These are phyloP conservation scores for Lithobates pipiens DNA, from an alignment of 2,797 vertebrate genomes.

Conservation along the genomic window DNA sequence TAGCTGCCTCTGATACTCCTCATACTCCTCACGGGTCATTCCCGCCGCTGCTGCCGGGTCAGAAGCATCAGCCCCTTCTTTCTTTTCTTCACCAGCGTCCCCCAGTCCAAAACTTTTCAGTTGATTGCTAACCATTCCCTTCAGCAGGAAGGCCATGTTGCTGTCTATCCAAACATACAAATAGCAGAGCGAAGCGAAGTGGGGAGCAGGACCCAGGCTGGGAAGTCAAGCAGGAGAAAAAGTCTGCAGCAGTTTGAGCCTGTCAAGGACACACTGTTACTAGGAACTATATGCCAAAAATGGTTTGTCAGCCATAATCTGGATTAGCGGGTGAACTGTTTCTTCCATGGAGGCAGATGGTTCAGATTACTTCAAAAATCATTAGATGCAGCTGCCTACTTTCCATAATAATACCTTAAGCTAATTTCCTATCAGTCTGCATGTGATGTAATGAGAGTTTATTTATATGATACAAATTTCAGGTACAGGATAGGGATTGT, in stretches of 20 bases:
- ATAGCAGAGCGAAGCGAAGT: constrained; percentile 9
- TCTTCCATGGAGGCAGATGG: constrained; percentile 91
- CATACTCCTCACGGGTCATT: constrained; percentile 96
- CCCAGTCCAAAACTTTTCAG: constrained; percentile 94
- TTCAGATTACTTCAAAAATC: constrained; percentile 77
- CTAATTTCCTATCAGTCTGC: constrained; percentile 69
- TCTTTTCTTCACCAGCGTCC: constrained; percentile 88
- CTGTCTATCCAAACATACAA: constrained; percentile 60
- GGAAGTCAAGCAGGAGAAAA: constrained; percentile 60
- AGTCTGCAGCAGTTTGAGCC: constrained; percentile 74
- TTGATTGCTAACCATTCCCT: constrained; percentile 93
- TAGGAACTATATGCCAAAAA: constrained; percentile 80
- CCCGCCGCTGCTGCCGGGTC: constrained; percentile 92
- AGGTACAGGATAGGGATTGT: background rate
- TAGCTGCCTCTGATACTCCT: constrained; percentile 96
- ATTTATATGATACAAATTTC: background rate
- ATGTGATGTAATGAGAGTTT: background rate
- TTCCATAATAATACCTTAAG: constrained; percentile 75
- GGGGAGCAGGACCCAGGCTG: constrained; percentile 9
- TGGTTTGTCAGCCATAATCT: constrained; percentile 88
- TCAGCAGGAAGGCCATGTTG: constrained; percentile 92
- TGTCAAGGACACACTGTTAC: constrained; percentile 83
- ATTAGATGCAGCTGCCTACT: constrained; percentile 72
- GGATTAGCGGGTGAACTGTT: constrained; percentile 89
- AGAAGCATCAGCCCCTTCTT: constrained; percentile 82